Evolutionary conservation across 2,888 invertebrate genomes (phyloP).

Genomic region (Agrotis puta): DNA sequence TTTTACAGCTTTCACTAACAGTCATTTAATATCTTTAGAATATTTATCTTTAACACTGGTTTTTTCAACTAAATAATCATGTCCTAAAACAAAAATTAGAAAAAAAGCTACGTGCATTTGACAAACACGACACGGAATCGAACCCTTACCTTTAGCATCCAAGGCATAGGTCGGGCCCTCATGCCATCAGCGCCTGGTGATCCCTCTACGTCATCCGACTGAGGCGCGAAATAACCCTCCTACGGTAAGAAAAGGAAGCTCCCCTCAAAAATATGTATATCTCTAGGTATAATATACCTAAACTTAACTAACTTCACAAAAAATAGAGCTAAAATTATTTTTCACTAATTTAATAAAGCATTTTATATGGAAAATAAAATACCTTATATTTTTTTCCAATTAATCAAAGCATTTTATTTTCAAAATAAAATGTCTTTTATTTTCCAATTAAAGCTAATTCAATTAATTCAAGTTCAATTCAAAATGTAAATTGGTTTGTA

Average conservation of each 20-base stretch:
- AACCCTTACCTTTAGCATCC: slow-evolving; percentile 79
- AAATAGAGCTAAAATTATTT: slow-evolving; percentile 7
- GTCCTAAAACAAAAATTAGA: neutral
- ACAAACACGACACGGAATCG: slow-evolving; percentile 53
- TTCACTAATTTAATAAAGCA: too few relatives aligned
- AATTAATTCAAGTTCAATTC: slow-evolving; percentile 4
- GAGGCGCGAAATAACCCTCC: slow-evolving; percentile 77
- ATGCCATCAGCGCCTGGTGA: slow-evolving; percentile 69
- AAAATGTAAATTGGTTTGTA: slow-evolving; percentile 15
- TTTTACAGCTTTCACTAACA: neutral
- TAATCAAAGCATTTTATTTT: slow-evolving; percentile 19
- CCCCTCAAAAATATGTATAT: slow-evolving; percentile 72
- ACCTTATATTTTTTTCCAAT: neutral
- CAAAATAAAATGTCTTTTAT: neutral
- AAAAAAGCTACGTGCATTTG: slow-evolving; percentile 31
- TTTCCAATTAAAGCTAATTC: slow-evolving; percentile 16
- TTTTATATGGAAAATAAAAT: neutral
- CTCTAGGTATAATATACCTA: slow-evolving; percentile 56
- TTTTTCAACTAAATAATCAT: neutral
- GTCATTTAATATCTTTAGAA: neutral
- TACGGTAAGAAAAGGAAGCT: slow-evolving; percentile 72
- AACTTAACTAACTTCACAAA: slow-evolving; percentile 35
- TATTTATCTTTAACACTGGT: neutral
- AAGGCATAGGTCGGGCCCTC: slow-evolving; percentile 76
- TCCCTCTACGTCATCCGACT: slow-evolving; percentile 72